These are phyloP conservation scores for Emydocephalus ijimae DNA, from an alignment of 2,113 vertebrate genomes.

Conservation along the genomic window DNA sequence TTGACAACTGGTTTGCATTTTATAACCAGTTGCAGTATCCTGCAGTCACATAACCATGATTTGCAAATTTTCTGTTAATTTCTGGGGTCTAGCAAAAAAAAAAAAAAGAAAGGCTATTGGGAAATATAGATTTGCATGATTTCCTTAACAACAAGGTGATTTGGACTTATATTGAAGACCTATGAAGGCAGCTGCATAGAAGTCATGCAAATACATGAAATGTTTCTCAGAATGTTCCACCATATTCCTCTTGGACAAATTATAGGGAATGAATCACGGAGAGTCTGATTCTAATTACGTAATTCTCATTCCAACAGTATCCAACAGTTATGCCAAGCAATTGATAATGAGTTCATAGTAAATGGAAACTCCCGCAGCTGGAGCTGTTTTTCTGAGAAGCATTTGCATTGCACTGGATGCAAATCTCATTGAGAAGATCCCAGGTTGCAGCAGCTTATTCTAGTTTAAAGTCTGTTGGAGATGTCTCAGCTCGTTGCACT, in stretches of 20 bases:
- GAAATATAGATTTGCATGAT: too few species aligned
- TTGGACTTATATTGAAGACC: too few species aligned
- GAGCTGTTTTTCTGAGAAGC: not conserved
- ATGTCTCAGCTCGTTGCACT: not conserved
- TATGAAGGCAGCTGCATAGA: not conserved
- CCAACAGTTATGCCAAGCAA: not conserved
- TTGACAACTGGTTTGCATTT: not conserved
- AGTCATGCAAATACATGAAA: not conserved
- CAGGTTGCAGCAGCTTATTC: not conserved
- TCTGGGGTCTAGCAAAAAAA: too few species aligned
- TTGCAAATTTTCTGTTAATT: too few species aligned
- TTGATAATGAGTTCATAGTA: not conserved
- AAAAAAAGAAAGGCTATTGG: too few species aligned
- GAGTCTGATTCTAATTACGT: not conserved
- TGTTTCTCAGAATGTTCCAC: not conserved
- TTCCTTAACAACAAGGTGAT: too few species aligned
- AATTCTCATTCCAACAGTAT: not conserved
- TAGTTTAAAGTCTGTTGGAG: not conserved
- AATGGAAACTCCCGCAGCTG: not conserved
- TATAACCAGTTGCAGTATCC: not conserved
- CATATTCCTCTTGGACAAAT: not conserved
- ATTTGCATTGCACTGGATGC: not conserved
- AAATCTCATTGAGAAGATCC: not conserved
- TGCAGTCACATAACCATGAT: not conserved
- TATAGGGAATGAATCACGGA: not conserved